A percentile compares a stretch with the other conserved stretches of the same genome.
These are phyloP conservation scores for Thereva nobilitata DNA, from an alignment of 2,888 invertebrate genomes.

Conservation along the genomic window DNA sequence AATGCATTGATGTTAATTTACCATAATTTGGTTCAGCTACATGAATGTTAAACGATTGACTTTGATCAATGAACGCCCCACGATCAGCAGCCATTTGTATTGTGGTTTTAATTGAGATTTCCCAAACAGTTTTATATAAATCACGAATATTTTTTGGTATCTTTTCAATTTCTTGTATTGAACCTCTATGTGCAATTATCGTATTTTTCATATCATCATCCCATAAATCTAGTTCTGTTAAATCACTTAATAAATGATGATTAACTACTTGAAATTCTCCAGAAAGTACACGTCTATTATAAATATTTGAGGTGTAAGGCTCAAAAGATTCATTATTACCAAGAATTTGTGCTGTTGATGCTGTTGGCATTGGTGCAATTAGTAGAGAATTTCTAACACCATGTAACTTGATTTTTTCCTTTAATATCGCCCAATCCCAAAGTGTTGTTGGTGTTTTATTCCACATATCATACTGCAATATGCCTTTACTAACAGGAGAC, in stretches of 20 bases:
- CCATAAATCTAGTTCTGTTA: conserved; percentile 91
- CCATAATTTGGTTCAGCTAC: conserved; percentile 93
- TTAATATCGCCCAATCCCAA: conserved; percentile 87
- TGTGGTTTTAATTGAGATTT: conserved; percentile 89
- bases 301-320: conserved; percentile 97
- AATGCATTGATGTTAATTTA: conserved; percentile 96
- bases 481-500: conserved; percentile 91
- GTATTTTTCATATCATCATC: conserved; percentile 93
- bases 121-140: conserved; percentile 97
- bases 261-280: conserved; percentile 97
- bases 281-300: conserved; percentile 88
- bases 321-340: conserved; percentile 99
- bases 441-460: conserved; percentile 79
- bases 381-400: conserved; percentile 93
- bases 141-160: conserved; percentile 85
- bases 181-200: conserved; percentile 89
- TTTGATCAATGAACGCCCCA: conserved; percentile 98
- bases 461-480: conserved; percentile 99
- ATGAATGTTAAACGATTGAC: conserved; percentile 96
- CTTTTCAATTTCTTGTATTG: conserved; percentile 82
- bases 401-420: conserved; percentile 80
- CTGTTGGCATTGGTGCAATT: conserved; percentile 98
- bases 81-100: conserved; percentile 97
- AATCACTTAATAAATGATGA: conserved; percentile 90
- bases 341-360: conserved; percentile 97